Conservation (phyloP, 2,888 invertebrate species). For the Drosophila acutilabella region DNA sequence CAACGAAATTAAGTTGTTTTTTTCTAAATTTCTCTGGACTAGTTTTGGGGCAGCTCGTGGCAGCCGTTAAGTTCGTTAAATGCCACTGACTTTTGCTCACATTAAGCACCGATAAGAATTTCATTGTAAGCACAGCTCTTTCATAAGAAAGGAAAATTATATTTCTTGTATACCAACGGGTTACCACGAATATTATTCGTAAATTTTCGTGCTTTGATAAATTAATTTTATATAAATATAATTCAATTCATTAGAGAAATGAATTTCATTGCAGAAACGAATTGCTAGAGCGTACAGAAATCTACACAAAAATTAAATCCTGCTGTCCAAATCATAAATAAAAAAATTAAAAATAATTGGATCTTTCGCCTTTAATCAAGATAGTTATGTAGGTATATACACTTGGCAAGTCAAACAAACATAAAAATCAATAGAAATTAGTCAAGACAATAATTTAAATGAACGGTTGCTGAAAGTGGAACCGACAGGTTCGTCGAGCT, state of each 20-base stretch:
- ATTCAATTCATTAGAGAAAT: too few species aligned
- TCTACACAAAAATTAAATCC: too few species aligned
- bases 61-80: constrained; percentile 75
- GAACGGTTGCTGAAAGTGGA: constrained; percentile 68
- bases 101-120: constrained; percentile 77
- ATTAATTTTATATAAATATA: not conserved
- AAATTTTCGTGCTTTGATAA: constrained; percentile 1
- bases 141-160: constrained; percentile 22
- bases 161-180: constrained; percentile 37
- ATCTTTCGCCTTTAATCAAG: too few species aligned
- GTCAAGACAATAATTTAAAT: constrained; percentile 73
- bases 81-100: constrained; percentile 58
- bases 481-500: constrained; percentile 73
- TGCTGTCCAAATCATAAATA: too few species aligned
- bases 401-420: constrained; percentile 55
- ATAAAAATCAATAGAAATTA: constrained; percentile 71
- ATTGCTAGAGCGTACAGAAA: too few species aligned
- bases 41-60: constrained; percentile 65
- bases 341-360: too few species aligned
- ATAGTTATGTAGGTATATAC: constrained; percentile 24
- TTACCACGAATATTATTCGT: constrained; percentile 9
- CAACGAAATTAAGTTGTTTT: constrained; percentile 76
- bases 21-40: constrained; percentile 27
- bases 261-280: too few species aligned
- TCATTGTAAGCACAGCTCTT: constrained; percentile 53